Evolutionary conservation across 2,888 invertebrate genomes (phyloP).

Genomic region (Heliconius ismenius): DNA sequence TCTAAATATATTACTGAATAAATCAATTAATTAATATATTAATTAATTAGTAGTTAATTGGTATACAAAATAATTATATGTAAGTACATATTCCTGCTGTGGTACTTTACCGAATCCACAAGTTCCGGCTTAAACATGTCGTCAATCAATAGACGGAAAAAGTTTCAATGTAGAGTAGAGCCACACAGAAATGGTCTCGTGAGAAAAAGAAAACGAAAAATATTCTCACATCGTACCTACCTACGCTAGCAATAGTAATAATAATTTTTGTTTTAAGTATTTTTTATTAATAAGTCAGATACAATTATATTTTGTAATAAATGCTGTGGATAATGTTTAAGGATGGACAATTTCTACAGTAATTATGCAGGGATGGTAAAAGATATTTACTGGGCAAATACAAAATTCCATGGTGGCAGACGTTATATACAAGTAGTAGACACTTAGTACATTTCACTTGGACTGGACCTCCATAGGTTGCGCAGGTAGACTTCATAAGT

Average conservation of each 20-base stretch:
- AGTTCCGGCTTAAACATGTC: not conserved
- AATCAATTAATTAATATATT: not conserved
- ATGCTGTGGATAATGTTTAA: not conserved
- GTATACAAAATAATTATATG: not conserved
- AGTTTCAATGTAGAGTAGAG: not conserved
- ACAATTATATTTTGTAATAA: not conserved
- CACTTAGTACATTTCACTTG: no score
- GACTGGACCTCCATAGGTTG: no score
- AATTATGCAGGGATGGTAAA: not conserved
- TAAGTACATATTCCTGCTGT: not conserved
- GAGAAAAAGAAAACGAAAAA: conserved; percentile 1
- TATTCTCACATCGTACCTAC: not conserved
- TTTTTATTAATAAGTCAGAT: not conserved
- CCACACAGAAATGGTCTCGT: not conserved
- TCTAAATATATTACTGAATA: not conserved
- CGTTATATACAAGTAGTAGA: no score
- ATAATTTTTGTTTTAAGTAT: not conserved
- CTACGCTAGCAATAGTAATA: not conserved
- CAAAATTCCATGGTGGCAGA: no score
- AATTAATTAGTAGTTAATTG: not conserved
- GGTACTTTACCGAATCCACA: not conserved
- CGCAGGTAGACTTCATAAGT: no score
- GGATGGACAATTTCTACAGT: not conserved
- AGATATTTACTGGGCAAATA: no score
- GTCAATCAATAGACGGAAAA: not conserved